These are phyloP conservation scores for Ectobius pallidus DNA, from an alignment of 2,888 invertebrate genomes.

Conservation along the genomic window DNA sequence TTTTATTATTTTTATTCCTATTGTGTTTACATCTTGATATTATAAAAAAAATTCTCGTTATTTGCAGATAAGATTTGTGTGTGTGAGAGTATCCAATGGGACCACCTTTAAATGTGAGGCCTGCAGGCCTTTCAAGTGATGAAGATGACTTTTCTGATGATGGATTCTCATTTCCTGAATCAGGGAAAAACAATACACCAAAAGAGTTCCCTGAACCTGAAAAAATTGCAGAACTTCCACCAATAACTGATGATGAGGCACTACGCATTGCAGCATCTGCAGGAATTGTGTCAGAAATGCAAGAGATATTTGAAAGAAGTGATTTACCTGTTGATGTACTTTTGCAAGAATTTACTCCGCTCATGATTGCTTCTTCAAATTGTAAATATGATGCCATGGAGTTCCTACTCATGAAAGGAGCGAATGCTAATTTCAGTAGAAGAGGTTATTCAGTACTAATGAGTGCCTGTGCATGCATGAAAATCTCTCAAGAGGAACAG, in stretches of 20 bases:
- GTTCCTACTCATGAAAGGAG: not conserved
- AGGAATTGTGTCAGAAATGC: not conserved
- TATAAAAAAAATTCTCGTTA: no score
- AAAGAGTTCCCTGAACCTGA: not conserved
- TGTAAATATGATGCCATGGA: constrained; percentile 3
- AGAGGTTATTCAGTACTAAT: not conserved
- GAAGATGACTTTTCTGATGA: not conserved
- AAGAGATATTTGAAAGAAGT: not conserved
- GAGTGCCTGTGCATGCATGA: not conserved
- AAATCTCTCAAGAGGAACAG: not conserved
- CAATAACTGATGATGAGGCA: not conserved
- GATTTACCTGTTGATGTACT: not conserved
- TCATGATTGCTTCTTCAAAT: constrained; percentile 1
- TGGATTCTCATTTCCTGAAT: not conserved
- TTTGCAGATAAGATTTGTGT: no score
- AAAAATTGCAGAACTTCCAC: not conserved
- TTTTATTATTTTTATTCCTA: no score
- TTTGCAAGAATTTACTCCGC: not conserved
- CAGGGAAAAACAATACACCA: not conserved
- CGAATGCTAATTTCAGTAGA: not conserved
- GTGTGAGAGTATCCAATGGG: no score
- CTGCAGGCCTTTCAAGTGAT: not conserved
- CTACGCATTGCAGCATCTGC: not conserved
- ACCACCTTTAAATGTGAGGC: not conserved
- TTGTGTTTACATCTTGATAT: no score